Percentiles rank a stretch among this genome's conserved stretches.
Conservation (phyloP, 2,113 vertebrate genomes). For the Scopus umbretta region DNA sequence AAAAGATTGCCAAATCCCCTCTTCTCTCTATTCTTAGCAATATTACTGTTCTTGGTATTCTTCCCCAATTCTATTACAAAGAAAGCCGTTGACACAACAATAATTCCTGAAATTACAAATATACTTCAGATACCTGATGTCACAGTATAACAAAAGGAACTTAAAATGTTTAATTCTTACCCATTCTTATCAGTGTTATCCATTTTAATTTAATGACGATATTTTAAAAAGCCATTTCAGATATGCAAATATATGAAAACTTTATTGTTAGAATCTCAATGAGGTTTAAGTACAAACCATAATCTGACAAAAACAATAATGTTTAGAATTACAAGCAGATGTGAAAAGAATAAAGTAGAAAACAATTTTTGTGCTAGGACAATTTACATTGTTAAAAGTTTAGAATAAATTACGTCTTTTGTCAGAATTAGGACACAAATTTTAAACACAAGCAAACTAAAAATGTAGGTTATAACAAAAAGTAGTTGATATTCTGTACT, state of each 20-base stretch:
- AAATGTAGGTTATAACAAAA: not conserved
- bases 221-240: slow-evolving; percentile 24
- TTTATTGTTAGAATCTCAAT: slow-evolving; percentile 33
- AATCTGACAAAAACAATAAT: slow-evolving; percentile 37
- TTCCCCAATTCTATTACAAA: not conserved
- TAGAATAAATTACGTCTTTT: slow-evolving; percentile 38
- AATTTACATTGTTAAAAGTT: slow-evolving; percentile 37
- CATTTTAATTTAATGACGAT: not conserved
- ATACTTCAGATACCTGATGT: not conserved
- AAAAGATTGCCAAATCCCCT: not conserved
- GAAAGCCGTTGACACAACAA: not conserved
- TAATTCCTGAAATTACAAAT: not conserved
- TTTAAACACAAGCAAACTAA: not conserved
- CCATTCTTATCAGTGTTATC: not conserved
- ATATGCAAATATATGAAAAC: slow-evolving; percentile 56
- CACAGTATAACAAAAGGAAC: not conserved
- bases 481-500: not conserved
- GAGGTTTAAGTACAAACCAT: slow-evolving; percentile 43
- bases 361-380: not conserved
- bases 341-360: slow-evolving; percentile 50
- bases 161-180: not conserved
- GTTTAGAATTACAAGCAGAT: slow-evolving; percentile 56
- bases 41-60: not conserved
- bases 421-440: not conserved
- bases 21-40: not conserved